Conservation (phyloP, 2,113 vertebrate genomes). For the Eretmochelys imbricata region DNA sequence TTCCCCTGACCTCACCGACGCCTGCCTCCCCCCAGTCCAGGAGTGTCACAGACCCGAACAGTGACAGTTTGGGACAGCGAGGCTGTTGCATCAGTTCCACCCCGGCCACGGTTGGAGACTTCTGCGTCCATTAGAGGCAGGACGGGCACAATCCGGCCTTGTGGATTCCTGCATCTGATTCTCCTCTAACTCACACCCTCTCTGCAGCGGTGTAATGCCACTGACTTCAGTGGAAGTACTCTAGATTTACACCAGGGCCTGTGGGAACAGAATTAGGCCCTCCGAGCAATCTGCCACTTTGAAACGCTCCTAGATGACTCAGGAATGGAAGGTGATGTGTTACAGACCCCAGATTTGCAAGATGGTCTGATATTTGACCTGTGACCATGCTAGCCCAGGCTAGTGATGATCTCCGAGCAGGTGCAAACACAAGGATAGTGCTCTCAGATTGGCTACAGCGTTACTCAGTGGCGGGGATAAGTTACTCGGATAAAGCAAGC, state of each 20-base stretch:
- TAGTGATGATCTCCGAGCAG: neutral
- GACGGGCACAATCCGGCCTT: too few relatives aligned
- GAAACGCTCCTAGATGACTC: neutral
- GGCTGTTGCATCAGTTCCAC: neutral
- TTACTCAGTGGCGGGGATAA: too few relatives aligned
- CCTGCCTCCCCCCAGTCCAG: neutral
- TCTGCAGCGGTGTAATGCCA: neutral
- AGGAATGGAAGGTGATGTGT: neutral
- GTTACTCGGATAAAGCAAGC: too few relatives aligned
- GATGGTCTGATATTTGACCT: neutral
- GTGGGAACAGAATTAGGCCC: too few relatives aligned
- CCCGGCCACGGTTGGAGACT: neutral
- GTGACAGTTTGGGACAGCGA: neutral
- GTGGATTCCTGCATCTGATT: neutral
- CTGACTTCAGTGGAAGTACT: neutral
- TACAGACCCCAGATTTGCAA: neutral
- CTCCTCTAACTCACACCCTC: too few relatives aligned
- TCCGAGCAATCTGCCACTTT: neutral
- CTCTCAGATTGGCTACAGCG: too few relatives aligned
- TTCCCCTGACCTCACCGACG: neutral
- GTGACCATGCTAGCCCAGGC: neutral
- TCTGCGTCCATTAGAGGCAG: rapidly evolving
- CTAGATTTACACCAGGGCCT: neutral
- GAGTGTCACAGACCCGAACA: neutral
- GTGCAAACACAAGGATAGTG: neutral